Evolutionary conservation across 2,888 invertebrate genomes (phyloP), one percentile per base, ranked within the genome.

Genomic region (Formica aserva): DNA sequence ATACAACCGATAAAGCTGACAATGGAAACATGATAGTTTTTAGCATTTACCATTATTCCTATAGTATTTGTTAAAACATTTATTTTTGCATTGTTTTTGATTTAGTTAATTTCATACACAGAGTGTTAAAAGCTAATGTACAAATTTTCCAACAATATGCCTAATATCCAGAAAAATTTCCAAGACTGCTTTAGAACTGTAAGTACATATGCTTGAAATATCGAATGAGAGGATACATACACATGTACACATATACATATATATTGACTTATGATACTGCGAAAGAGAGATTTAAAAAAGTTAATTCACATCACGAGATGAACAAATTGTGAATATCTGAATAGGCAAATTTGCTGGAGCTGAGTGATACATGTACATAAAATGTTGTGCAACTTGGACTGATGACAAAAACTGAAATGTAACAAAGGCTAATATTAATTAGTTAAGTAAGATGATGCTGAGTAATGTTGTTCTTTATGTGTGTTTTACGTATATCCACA

Each of bases 401-500:
- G 91, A 90, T 87, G 86, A 91, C 85, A 88, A 86, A 91, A 88
- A 89, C 45, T 63, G 38, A 57, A 41, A 85, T 92, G 91, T 93
- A 92, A 92, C 87, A 90, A 92, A 92, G 86, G 89, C 89, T 92
- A 92, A 86, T 82, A 89, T 89, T 86, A 88, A 92, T 92, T 91
- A 88, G 89, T 92, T 88, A 89, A 90, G 90, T 91, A 89, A 92
- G 88, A 86, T 86, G 85, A 90, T 91, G 90, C 89, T 87, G 91
- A 90, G 88, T 92, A 92, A 92, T 87, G 91, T 90, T 92, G 89
- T 91, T 92, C 91, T 88, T 85, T 86, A 90, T 91, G 92, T 92
- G 92, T 92, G 92, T 92, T 92, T 92, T 91, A 91, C 89, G 87
- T 92, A 91, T 92, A 92, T 92, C 91, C 91, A 92, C 91, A 91